Percentiles rank a stretch among this genome's conserved stretches.
These are phyloP conservation scores for Drosophila leonis DNA, from an alignment of 2,888 invertebrate genomes.

Conservation along the genomic window DNA sequence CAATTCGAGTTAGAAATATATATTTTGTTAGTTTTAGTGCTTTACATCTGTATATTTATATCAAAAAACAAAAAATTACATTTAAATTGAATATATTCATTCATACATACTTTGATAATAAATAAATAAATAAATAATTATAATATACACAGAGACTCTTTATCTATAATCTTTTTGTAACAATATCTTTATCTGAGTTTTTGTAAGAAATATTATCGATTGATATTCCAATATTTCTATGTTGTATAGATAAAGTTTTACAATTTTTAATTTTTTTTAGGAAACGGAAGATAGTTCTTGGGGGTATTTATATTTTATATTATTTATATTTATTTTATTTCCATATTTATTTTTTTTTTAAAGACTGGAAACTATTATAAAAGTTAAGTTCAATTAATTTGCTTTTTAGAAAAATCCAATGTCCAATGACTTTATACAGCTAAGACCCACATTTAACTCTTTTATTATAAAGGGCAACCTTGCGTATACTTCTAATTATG, in stretches of 20 bases:
- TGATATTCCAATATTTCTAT: too few relatives aligned
- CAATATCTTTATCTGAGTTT: neutral
- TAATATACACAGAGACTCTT: constrained; percentile 7
- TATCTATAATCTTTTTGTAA: constrained; percentile 1
- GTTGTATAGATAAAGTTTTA: too few relatives aligned
- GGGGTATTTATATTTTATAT: too few relatives aligned
- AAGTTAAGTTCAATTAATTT: too few relatives aligned
- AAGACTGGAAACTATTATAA: too few relatives aligned
- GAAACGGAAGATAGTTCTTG: too few relatives aligned
- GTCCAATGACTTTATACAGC: neutral
- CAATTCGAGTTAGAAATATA: constrained; percentile 36
- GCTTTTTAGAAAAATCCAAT: too few relatives aligned
- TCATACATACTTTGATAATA: constrained; percentile 42
- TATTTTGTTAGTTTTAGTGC: constrained; percentile 50
- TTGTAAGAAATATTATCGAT: too few relatives aligned
- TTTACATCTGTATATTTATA: constrained; percentile 38
- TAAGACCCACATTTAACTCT: too few relatives aligned
- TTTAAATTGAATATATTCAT: constrained; percentile 43
- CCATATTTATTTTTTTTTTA: too few relatives aligned
- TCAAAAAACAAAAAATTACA: constrained; percentile 26
- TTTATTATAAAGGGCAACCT: neutral
- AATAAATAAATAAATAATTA: constrained; percentile 45
- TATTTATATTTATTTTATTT: too few relatives aligned
- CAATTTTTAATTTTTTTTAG: too few relatives aligned
- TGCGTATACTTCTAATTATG: neutral